Conservation (phyloP, 2,888 invertebrate species). For the Perizoma flavofasciatum region DNA sequence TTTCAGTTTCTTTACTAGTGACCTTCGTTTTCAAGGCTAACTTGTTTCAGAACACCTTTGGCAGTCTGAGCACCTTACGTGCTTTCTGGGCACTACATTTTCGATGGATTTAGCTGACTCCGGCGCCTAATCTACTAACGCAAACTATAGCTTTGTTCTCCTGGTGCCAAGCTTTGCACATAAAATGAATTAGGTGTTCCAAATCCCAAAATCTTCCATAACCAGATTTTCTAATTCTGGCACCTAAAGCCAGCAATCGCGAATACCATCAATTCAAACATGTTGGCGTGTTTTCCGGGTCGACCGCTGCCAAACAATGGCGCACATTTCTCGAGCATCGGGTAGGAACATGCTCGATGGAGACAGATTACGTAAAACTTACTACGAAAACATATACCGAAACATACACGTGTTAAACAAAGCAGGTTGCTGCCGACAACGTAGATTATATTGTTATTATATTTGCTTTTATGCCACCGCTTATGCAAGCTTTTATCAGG, state of each 20-base stretch:
- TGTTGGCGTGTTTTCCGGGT: conserved; percentile 62
- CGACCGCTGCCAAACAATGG: conserved; percentile 69
- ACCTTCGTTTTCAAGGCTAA: too few relatives aligned
- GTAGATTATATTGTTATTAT: neutral
- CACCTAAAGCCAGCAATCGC: conserved; percentile 47
- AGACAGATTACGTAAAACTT: conserved; percentile 32
- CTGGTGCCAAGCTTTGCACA: conserved; percentile 17
- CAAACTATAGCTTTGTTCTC: conserved; percentile 15
- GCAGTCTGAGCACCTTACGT: too few relatives aligned
- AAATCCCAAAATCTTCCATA: conserved; percentile 42
- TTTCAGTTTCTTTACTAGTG: too few relatives aligned
- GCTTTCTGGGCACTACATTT: too few relatives aligned
- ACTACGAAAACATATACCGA: neutral
- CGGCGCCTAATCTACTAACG: neutral
- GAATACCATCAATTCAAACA: conserved; percentile 58
- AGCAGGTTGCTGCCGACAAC: conserved; percentile 5
- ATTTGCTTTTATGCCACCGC: too few relatives aligned
- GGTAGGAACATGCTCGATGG: conserved; percentile 41
- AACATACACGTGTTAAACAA: conserved; percentile 14
- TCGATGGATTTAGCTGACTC: too few relatives aligned
- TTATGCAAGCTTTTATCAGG: too few relatives aligned
- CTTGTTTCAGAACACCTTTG: too few relatives aligned
- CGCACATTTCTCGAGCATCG: conserved; percentile 41
- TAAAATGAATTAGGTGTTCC: conserved; percentile 24
- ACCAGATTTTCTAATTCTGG: conserved; percentile 46